These are phyloP conservation scores for Pogonocherus hispidulus DNA, from an alignment of 2,888 invertebrate species.

Conservation along the genomic window DNA sequence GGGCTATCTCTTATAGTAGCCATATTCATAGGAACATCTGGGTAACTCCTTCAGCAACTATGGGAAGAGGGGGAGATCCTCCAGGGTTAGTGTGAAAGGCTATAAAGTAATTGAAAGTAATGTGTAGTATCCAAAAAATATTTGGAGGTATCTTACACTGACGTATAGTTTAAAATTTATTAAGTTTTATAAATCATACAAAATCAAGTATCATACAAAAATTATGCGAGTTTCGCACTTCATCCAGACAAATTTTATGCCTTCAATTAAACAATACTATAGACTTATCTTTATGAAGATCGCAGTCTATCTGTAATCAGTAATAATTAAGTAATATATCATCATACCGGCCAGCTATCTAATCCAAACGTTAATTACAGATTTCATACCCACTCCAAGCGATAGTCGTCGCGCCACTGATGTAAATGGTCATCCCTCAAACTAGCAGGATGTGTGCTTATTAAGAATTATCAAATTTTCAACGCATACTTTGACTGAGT, in stretches of 20 bases:
- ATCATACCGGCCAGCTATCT: not conserved
- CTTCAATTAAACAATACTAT: not conserved
- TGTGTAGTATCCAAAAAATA: too few relatives aligned
- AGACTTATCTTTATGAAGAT: not conserved
- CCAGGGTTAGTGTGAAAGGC: too few relatives aligned
- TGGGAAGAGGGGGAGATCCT: too few relatives aligned
- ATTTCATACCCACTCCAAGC: not conserved
- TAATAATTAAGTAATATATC: not conserved
- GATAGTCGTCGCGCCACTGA: slow-evolving; percentile 16
- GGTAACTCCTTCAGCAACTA: too few relatives aligned
- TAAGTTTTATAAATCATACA: too few relatives aligned
- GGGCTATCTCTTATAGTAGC: too few relatives aligned
- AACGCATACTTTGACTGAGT: slow-evolving; percentile 62
- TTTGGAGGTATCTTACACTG: too few relatives aligned
- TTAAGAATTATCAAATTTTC: slow-evolving; percentile 67
- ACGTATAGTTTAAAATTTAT: too few relatives aligned
- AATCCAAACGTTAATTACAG: not conserved
- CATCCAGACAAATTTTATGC: not conserved
- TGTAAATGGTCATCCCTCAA: slow-evolving; percentile 18
- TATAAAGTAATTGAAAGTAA: too few relatives aligned
- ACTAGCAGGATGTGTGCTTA: slow-evolving; percentile 64
- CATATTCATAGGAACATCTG: too few relatives aligned
- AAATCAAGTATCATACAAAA: not conserved
- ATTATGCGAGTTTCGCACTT: not conserved
- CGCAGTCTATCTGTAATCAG: not conserved